Evolutionary conservation across 2,797 vertebrate species (phyloP).

Genomic region (Paramormyrops hopkinsi): DNA sequence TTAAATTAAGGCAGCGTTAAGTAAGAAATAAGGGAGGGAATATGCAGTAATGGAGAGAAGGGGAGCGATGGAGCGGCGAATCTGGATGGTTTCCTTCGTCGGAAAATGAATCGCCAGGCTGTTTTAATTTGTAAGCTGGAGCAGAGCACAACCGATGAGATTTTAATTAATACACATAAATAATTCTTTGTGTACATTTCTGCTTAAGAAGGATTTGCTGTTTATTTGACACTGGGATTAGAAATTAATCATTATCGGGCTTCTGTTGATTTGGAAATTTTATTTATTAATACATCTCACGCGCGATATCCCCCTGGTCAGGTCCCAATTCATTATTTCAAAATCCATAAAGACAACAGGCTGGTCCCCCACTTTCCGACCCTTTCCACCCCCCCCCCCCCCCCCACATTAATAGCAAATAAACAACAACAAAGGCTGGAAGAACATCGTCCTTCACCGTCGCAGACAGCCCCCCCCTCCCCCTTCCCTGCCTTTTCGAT

Average conservation of each 20-base stretch:
- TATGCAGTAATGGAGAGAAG: slow-evolving; percentile 32
- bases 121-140: slow-evolving; percentile 68
- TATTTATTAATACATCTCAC: slow-evolving; percentile 67
- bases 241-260: slow-evolving; percentile 68
- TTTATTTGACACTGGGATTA: slow-evolving; percentile 63
- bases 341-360: slow-evolving; percentile 60
- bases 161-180: slow-evolving; percentile 90
- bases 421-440: slow-evolving; percentile 38
- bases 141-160: slow-evolving; percentile 78
- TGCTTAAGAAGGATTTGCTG: slow-evolving; percentile 73
- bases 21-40: slow-evolving; percentile 21
- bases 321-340: slow-evolving; percentile 66
- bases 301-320: slow-evolving; percentile 63
- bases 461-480: slow-evolving; percentile 36
- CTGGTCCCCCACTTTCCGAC: slow-evolving; percentile 41
- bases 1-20: slow-evolving; percentile 50
- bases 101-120: slow-evolving; percentile 38
- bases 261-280: slow-evolving; percentile 62
- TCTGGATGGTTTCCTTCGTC: slow-evolving; percentile 65
- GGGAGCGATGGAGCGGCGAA: slow-evolving; percentile 50
- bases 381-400: slow-evolving; percentile 42
- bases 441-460: slow-evolving; percentile 43
- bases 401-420: slow-evolving; percentile 49
- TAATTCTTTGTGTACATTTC: slow-evolving; percentile 83
- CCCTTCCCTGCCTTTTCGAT: neutral